A percentile compares a stretch with the other conserved stretches of the same genome.
Conservation (phyloP, 2,888 invertebrate species). For the Argyresthia albistria region DNA sequence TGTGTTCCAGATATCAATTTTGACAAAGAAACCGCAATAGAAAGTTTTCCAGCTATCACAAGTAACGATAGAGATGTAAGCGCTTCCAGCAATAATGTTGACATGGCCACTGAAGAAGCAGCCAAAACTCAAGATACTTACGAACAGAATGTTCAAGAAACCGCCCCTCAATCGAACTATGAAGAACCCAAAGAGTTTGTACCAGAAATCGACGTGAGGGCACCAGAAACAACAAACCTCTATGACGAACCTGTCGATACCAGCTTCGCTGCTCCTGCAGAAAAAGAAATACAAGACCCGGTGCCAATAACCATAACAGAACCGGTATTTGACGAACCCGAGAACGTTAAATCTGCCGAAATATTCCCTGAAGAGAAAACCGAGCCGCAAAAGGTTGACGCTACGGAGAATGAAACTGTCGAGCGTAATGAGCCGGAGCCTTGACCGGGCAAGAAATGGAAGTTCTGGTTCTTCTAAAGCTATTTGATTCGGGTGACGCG, state of each 20-base stretch:
- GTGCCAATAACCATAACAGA: not conserved
- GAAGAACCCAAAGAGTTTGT: not conserved
- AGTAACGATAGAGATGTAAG: not conserved
- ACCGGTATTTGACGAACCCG: not conserved
- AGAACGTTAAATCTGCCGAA: not conserved
- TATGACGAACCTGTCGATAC: conserved; percentile 45
- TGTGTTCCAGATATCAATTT: no score
- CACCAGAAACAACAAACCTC: conserved; percentile 12
- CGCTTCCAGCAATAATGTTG: not conserved
- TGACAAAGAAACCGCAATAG: not conserved
- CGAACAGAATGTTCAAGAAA: not conserved
- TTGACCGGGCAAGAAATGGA: conserved; percentile 20
- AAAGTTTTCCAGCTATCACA: not conserved
- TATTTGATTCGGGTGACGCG: conserved; percentile 61
- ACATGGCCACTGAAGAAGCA: not conserved
- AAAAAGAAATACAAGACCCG: not conserved
- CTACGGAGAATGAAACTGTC: not conserved
- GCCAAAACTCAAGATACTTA: not conserved
- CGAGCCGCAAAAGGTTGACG: not conserved
- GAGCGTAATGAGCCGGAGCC: not conserved
- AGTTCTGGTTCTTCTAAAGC: conserved; percentile 50
- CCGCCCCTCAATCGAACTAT: not conserved
- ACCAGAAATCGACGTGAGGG: not conserved
- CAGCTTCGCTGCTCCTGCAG: conserved; percentile 22
- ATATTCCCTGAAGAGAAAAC: not conserved